Base-by-base conservation (phyloP, 2,113 vertebrate species). In the Brienomyrus longianalis region DNA sequence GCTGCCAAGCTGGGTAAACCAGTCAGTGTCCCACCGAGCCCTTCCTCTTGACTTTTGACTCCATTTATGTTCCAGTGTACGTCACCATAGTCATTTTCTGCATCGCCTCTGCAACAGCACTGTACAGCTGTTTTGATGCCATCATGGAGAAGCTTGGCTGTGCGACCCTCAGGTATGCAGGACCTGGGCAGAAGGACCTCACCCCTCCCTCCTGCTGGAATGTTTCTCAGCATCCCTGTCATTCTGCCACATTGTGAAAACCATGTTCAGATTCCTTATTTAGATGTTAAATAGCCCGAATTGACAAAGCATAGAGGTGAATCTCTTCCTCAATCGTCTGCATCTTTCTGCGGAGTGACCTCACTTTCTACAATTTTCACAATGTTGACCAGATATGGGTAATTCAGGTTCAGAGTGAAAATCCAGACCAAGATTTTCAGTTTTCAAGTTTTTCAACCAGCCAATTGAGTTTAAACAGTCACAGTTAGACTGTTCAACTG, bases 31-130 rank as follows among this genome's bases (percentile, higher is more conserved):
- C 62, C 62, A 70, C 62, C 0, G 87, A 23, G 21, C 2, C 27
- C 39, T 74, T 54, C 39, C 21, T 66, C 10, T 39, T 50, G 10
- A 66, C 2, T 45, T 66, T 11, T 88, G 21, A 19, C 0, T 88
- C 91, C 56, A 90, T 56, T 91, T 92, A 84, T 93, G 91, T 89
- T 93, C 89, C 92, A 99, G 98, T 99, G 27, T 99, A 99, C 91
- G 91, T 97, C 91, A 97, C 99, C 80, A 99, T 99, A 92, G 94
- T 90, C 1, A 96, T 99, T 92, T 99, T 99, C 96, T 98, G 97
- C 94, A 86, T 99, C 92, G 98, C 97, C 0, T 98, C 98, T 77
- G 96, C 97, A 0, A 96, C 95, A n/a, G 98, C 97, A 1, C 93
- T 99, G 5, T 98, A 97, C 94, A 97, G 96, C 96, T 99, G 98